Evolutionary conservation across 2,113 vertebrate species (phyloP), one percentile per base, ranked within the genome.

Genomic region (Dissostichus mawsoni): DNA sequence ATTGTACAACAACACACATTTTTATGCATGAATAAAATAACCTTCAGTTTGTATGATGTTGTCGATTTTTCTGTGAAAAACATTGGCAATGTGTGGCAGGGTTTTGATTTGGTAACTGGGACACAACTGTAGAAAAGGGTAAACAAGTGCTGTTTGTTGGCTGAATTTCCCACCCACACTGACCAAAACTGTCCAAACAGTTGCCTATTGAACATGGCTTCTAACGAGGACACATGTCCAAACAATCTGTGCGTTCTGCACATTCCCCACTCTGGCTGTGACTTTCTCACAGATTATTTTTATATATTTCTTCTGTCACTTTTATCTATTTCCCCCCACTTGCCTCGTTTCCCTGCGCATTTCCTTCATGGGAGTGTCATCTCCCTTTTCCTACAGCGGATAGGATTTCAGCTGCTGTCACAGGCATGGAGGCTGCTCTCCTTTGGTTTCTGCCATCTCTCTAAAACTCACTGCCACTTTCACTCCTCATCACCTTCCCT

Each of bases 381-480:
- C 78, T 89, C 74, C 70, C 68, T 80, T 87, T 85, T 82, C 80
- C 82, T 81, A 61, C 82, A 63, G 76, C 76, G 65, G 79, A 87
- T 78, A 56, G 70, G 80, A 89, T 88, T 89, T 83, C 81, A 85
- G 87, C 83, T 68, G 81, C 83, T 84, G 85, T 91, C 89, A 92
- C 23, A 11, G 81, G 69, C 81, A 67, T 11, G 72, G 83, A 88
- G 74, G 76, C 80, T 75, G 74, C 81, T 70, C 83, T 83, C 74
- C 74, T 70, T 80, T 85, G 76, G 74, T 85, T 88, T 77, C 86
- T 89, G 87, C 87, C 87, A 85, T 86, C 76, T 81, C 88, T 86
- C 86, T 78, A 82, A 86, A 91, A 81, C 80, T 89, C 90, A 85
- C 78, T 87, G 90, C 87, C 85, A 87, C 87, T 82, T 83, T 78